Base-by-base conservation (phyloP, 2,888 invertebrate genomes). In the Boloria euphrosyne region DNA sequence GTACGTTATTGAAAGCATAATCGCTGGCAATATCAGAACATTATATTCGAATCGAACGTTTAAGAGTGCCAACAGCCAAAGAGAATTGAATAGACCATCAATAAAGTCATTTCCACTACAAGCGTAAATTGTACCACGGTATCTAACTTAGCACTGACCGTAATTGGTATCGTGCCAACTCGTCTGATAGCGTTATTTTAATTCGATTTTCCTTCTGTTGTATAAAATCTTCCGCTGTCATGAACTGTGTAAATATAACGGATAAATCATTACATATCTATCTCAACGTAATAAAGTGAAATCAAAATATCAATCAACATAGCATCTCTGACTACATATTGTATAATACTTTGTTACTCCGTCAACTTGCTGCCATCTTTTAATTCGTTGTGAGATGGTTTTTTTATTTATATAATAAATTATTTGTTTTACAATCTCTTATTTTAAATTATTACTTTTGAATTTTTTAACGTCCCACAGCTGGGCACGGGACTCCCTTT, bases 121-220 rank as follows among this genome's bases (percentile, higher is more conserved):
- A 82, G 78, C 83, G 80, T 87, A 84, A 87, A 86, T 87, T 84
- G 79, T 82, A 77, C 74, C 69, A 76, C 75, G 74, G 78, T 81
- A 83, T 71, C 72, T 74, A 74, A 83, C 80, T 82, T 81, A 79
- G 83, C 83, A 83, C 79, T 76, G 75, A 75, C 73, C 76, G 76
- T 81, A 86, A 87, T 88, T 90, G 89, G 89, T 89, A 77, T 80
- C 78, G 82, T 82, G 90, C 88, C 89, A 90, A 83, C 79, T 83
- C 79, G 73, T 75, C 75, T 78, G 82, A 81, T 85, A 84, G 81
- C 84, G 80, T 82, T 85, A 84, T 84, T 84, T 85, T 84, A 87
- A 88, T 85, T 83, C 81, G 81, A 86, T 87, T 83, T 81, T 81
- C 80, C 81, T 76, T 78, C 61, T 70, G 54, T 60, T 66, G 54